Evolutionary conservation across 2,797 vertebrate genomes (phyloP).

Genomic region (Nothura maculosa): DNA sequence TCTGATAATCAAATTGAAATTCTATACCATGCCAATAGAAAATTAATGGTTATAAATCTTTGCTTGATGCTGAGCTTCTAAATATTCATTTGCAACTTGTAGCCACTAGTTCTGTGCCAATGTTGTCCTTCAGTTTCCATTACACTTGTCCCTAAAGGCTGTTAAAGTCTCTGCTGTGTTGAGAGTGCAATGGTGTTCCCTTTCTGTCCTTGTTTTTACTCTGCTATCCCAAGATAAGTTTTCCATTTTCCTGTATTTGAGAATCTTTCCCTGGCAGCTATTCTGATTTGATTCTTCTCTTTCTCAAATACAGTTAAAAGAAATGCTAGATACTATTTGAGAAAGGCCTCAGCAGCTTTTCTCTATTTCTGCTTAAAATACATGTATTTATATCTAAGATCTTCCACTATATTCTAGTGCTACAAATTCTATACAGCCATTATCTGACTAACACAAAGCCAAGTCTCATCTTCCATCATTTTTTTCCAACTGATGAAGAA

Average conservation of each 20-base stretch:
- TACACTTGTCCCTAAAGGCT: slow-evolving; percentile 4
- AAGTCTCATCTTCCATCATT: neutral
- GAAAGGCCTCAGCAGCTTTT: neutral
- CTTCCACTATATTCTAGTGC: neutral
- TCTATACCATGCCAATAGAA: neutral
- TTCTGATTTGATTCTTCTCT: neutral
- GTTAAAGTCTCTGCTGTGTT: neutral
- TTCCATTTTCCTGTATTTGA: neutral
- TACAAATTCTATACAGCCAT: neutral
- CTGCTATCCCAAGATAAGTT: neutral
- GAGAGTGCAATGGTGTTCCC: neutral
- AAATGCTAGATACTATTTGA: neutral
- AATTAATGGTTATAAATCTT: neutral
- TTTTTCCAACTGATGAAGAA: neutral
- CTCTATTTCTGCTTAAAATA: neutral
- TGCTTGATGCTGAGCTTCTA: neutral
- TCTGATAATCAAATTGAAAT: slow-evolving; percentile 7
- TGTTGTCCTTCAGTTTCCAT: slow-evolving; percentile 33
- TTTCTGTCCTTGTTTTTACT: neutral
- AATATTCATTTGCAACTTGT: neutral
- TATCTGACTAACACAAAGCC: neutral
- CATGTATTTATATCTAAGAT: neutral
- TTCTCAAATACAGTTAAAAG: neutral
- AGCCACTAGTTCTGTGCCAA: slow-evolving; percentile 11
- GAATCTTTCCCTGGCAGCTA: neutral